A percentile compares a stretch with the other conserved stretches of the same genome.
These are phyloP conservation scores for Corythoichthys haematopterus DNA, from an alignment of 2,113 vertebrate genomes.

Conservation along the genomic window DNA sequence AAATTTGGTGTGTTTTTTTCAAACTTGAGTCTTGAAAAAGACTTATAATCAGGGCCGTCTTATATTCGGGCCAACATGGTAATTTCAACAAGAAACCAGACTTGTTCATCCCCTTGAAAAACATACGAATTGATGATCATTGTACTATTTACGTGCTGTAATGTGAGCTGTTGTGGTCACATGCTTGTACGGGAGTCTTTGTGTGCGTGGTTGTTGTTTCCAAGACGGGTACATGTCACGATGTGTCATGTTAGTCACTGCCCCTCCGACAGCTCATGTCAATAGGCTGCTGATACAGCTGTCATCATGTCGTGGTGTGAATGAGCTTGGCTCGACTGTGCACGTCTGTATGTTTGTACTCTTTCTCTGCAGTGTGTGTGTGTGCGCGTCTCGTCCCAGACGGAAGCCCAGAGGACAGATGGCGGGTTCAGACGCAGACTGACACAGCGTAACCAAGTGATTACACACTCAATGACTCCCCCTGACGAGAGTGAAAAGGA, in stretches of 20 bases:
- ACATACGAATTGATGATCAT: too few relatives aligned
- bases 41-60: too few relatives aligned
- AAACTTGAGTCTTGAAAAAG: too few relatives aligned
- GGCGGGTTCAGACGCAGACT: constrained; percentile 86
- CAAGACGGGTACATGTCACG: constrained; percentile 48
- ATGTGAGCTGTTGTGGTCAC: not conserved
- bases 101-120: too few relatives aligned
- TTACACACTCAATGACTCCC: constrained; percentile 88
- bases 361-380: constrained; percentile 6
- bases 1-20: too few relatives aligned
- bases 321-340: constrained; percentile 58
- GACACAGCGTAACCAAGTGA: constrained; percentile 94
- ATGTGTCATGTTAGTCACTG: constrained; percentile 68
- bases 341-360: constrained; percentile 29
- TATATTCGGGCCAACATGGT: too few relatives aligned
- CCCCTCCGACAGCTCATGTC: constrained; percentile 68
- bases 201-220: too few relatives aligned
- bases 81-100: too few relatives aligned
- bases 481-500: constrained; percentile 72
- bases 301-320: constrained; percentile 69
- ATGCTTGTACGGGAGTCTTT: not conserved
- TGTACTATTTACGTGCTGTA: not conserved
- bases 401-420: constrained; percentile 88
- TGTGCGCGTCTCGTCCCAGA: constrained; percentile 68
- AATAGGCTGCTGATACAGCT: constrained; percentile 70